phyloP scores from a whole-genome alignment of 1,140 invertebrate species.

The Drosophila willistoni region DNA sequence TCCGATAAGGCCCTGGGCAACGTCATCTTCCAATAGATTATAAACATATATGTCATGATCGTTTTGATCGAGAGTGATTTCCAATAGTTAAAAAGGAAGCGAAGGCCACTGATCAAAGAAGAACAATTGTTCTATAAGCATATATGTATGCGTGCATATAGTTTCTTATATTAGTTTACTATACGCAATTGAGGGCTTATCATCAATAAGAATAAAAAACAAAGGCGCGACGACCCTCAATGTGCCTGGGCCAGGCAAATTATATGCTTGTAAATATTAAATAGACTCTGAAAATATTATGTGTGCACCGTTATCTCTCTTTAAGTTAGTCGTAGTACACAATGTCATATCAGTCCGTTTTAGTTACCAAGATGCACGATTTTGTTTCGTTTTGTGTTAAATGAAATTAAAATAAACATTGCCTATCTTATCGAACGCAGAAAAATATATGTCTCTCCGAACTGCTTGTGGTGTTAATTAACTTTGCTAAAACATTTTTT shows the following conservation, averaged over 20 bases:
- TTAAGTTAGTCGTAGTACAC: not conserved
- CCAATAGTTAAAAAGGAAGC: constrained; percentile 29
- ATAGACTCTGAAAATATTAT: constrained; percentile 26
- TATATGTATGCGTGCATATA: not conserved
- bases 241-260: constrained; percentile 20
- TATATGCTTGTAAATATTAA: constrained; percentile 45
- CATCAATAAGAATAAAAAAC: constrained; percentile 9
- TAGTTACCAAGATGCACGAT: not conserved
- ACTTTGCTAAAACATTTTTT: constrained; percentile 5
- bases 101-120: constrained; percentile 2
- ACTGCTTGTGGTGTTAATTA: not conserved
- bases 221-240: constrained; percentile 13
- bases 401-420: constrained; percentile 7
- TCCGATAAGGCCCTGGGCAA: constrained; percentile 33
- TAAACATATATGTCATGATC: constrained; percentile 70
- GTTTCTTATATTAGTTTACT: not conserved
- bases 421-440: constrained; percentile 2
- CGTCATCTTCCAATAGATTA: constrained; percentile 62
- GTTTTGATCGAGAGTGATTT: constrained; percentile 47
- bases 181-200: constrained; percentile 27
- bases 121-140: not conserved
- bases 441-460: not conserved
- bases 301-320: not conserved
- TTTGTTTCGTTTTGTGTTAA: not conserved
- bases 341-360: not conserved